Evolutionary conservation across 2,888 invertebrate genomes (phyloP), one percentile per base, ranked within the genome.

Genomic region (Masnerella sp.): DNA sequence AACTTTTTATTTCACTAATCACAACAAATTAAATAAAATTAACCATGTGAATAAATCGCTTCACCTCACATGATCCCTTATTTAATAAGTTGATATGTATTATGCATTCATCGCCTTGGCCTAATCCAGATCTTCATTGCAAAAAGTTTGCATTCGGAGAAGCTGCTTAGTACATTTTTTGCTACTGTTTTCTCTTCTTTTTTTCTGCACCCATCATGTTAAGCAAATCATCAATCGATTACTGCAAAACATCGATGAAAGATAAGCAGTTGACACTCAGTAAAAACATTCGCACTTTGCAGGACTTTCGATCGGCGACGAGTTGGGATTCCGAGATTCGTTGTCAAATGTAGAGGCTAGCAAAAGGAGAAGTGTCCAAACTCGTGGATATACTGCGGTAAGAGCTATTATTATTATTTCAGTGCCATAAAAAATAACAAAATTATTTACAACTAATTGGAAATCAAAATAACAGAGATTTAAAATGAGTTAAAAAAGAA

Each of bases 291-390:
- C 17, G 2, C 12, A 11, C 2, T 15, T 2, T 32, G 64, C 89
- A 94, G 96, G 96, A 78, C 95, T 96, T 88, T 94, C 94, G 83
- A 88, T 96, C 11, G 96, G 96, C 11, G 96, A 96, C 83, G 96
- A 96, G 85, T 88, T 96, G 70, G 95, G 95, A 18, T 95, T 96
- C 83, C 91, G 91, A 77, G 94, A 96, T 82, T 95, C 96, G 0
- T 87, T 96, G 42, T 93, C 95, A 0, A 95, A 95, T 84, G 84
- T 92, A 78, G 95, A 95, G 83, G 90, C 91, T 40, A 91, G 91
- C 78, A 90, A 93, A 74, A 89, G 94, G 74, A 89, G 94, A 58
- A 93, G 93, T 0, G 90, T 92, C 32, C 84, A 85, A 54, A 69
- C 78, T 9, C 64, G 78, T 42, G 79, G 77, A 54, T 82, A 78